Percentiles rank a stretch among this genome's conserved stretches.
These are phyloP conservation scores for Anguilla japonica DNA, from an alignment of 2,113 vertebrate species.

Conservation along the genomic window DNA sequence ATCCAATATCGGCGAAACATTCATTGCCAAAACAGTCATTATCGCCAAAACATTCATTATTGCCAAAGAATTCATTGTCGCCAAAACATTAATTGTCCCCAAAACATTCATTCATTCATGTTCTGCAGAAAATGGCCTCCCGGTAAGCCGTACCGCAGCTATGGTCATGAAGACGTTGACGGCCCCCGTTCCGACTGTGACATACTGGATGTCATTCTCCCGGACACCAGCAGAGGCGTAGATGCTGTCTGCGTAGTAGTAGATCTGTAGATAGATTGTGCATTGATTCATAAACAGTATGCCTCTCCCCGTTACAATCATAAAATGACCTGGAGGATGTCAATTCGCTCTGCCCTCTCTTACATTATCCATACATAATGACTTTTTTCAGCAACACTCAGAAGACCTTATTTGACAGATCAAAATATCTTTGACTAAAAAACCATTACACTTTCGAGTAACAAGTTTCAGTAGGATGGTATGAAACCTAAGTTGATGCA, in stretches of 20 bases:
- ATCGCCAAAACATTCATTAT: no score
- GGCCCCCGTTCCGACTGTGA: conserved; percentile 83
- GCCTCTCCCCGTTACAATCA: background rate
- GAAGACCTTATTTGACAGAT: background rate
- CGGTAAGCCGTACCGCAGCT: conserved; percentile 70
- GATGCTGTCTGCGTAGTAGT: conserved; percentile 90
- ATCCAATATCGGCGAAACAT: no score
- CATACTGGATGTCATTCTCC: conserved; percentile 71
- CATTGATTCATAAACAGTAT: background rate
- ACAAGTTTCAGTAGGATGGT: background rate
- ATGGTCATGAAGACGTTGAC: conserved; percentile 86
- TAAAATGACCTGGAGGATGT: no score
- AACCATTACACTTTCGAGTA: background rate
- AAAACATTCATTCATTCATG: no score
- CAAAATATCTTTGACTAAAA: background rate
- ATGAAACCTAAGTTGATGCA: background rate
- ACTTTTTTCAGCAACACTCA: background rate
- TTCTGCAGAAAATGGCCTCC: no score
- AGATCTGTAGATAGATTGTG: conserved; percentile 72
- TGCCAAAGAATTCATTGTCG: no score
- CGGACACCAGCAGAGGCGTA: conserved; percentile 78
- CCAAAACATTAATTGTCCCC: no score
- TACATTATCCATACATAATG: background rate
- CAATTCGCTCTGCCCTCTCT: background rate
- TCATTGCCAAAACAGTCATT: no score